phyloP scores from a whole-genome alignment of 2,113 vertebrate genomes.

The Eudyptes chrysolophus region DNA sequence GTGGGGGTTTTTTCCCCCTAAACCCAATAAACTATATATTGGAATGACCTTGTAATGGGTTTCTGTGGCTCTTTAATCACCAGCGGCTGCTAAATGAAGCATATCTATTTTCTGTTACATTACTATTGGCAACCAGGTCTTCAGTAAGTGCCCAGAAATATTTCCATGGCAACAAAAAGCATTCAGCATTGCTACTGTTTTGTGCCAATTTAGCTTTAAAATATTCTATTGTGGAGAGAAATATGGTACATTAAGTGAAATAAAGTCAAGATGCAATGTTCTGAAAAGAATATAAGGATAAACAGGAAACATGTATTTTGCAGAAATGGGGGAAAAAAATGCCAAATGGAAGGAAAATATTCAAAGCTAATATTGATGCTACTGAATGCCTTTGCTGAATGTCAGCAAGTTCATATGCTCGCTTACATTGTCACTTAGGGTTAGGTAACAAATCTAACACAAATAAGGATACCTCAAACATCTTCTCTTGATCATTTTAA shows the following conservation, averaged over 20 bases:
- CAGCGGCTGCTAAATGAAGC: constrained; percentile 76
- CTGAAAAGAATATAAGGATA: constrained; percentile 74
- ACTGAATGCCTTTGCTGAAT: constrained; percentile 27
- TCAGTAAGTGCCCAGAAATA: constrained; percentile 78
- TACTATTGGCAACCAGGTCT: constrained; percentile 81
- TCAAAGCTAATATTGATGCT: constrained; percentile 35
- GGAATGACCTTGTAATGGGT: constrained; percentile 60
- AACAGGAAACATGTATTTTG: constrained; percentile 67
- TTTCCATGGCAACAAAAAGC: constrained; percentile 87
- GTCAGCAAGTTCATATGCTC: constrained; percentile 31
- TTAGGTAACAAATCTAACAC: constrained; percentile 42
- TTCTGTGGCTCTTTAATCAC: constrained; percentile 75
- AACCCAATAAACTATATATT: constrained; percentile 60
- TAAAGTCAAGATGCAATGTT: constrained; percentile 73
- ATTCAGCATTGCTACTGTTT: constrained; percentile 76
- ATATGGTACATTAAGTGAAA: constrained; percentile 75
- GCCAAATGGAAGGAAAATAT: constrained; percentile 23
- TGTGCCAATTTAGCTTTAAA: constrained; percentile 81
- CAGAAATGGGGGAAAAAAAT: neutral
- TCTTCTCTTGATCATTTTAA: constrained; percentile 48
- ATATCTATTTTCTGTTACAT: constrained; percentile 81
- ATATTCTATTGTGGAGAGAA: constrained; percentile 77
- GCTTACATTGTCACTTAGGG: constrained; percentile 8
- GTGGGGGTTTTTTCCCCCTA: neutral
- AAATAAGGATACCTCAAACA: constrained; percentile 28